Evolutionary conservation across 2,888 invertebrate genomes (phyloP), one percentile per base, ranked within the genome.

Genomic region (Tricholauxania praeusta): DNA sequence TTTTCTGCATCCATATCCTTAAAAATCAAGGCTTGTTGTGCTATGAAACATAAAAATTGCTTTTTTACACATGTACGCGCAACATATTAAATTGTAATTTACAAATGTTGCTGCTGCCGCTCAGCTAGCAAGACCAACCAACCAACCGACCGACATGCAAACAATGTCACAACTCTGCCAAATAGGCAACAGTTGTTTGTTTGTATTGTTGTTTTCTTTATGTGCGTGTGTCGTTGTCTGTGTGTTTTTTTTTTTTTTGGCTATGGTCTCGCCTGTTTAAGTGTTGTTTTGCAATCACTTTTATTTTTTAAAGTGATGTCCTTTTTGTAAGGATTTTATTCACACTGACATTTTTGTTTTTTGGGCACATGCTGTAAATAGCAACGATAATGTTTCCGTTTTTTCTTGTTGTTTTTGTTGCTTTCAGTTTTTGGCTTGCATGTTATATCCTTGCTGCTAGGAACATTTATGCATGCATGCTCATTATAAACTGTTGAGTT

Each of bases 81-180:
- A 65, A 72, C 64, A 59, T 72, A 72, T 72, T 72, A 72, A 72
- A 72, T 72, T 72, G 71, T 59, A 62, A 69, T 69, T 51, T 69
- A 22, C 48, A 66, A 69, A 39, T 39, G 39, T 39, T 39, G 10
- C 39, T 39, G 39, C 32, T 65, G 76, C 72, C 69, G 73, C 32
- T 62, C 63, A 65, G 53, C 66, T 39, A n/a, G 55, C 14, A 66
- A 19, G 53, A 53, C 52, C 66, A 52, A 53, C 7, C 39, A 39
- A n/a, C n/a, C n/a, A n/a, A 39, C 39, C 39, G 8, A 39, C 39
- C 39, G 39, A 39, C 66, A 66, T 66, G 66, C 66, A 66, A 66
- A 66, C 66, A 53, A 53, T 53, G 53, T 62, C 32, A 51, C 49
- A 63, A 63, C 63, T 17, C 47, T 39, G 63, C 57, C 17, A 51